Base-by-base conservation (phyloP, 2,113 vertebrate species). In the Camelus dromedarius region DNA sequence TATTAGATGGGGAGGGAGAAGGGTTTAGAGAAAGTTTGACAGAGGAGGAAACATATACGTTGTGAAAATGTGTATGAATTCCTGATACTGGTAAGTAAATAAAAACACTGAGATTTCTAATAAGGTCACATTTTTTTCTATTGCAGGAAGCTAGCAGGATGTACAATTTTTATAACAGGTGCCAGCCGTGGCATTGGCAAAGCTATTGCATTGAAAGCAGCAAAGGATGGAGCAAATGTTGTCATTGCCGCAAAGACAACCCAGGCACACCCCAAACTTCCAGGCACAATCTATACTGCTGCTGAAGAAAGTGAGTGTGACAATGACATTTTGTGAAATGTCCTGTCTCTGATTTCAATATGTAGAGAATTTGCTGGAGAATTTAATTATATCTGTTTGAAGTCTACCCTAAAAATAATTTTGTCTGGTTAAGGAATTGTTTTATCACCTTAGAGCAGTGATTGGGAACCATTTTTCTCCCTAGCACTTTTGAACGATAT, bases 131-230 rank as follows among this genome's bases (percentile, higher is more conserved):
- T 96, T 92, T 66, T 66, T 22, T 67, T 77, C 38, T 72, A 64
- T 97, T 98, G 75, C 94, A 99, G 99, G 98, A 99, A 99, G 93
- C 98, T 99, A 38, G 99, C 99, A 11, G 99, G 99, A 97, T 98
- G 98, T 97, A 99, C 99, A 0, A 97, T 99, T 62, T 99, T 99
- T 98, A 99, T 99, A 98, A 99, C 99, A 0, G 99, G 99, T 0
- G 99, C 99, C 0, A 99, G 99, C 95, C 99, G 99, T 5, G 99
- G 99, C 50, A 99, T 99, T 58, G 99, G 99, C 32, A 99, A 99
- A 97, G 99, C 99, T 79, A 99, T 99, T 93, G 99, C 99, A 14
- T 97, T 99, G 97, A 99, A 99, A 98, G 99, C 99, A 50, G 99
- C 99, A 42, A 99, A 97, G 87, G 99, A 99, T 52, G 99, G 99